Evolutionary conservation across 2,797 vertebrate genomes (phyloP).

Genomic region (Urophycis tenuis): DNA sequence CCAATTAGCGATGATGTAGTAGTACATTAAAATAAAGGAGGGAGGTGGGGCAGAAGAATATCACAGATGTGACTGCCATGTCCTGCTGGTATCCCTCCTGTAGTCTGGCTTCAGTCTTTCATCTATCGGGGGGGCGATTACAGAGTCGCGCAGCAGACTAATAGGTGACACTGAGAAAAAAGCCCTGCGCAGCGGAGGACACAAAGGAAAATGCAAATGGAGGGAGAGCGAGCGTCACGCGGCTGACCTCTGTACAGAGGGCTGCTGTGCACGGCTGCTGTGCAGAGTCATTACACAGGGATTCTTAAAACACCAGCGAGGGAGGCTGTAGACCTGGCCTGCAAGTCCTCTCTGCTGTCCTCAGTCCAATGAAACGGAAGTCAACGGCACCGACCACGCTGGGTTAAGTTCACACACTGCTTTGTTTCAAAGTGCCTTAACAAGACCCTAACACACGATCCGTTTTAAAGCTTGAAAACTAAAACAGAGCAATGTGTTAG

Average conservation of each 20-base stretch:
- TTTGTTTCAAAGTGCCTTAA: too few species aligned
- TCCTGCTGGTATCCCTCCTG: background rate
- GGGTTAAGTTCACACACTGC: background rate
- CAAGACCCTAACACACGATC: too few species aligned
- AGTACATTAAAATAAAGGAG: background rate
- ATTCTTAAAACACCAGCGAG: slow-evolving; percentile 27
- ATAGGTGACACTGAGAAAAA: slow-evolving; percentile 33
- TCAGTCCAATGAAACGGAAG: background rate
- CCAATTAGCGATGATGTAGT: background rate
- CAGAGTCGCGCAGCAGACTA: slow-evolving; percentile 39
- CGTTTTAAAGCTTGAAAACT: too few species aligned
- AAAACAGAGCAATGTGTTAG: too few species aligned
- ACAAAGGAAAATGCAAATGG: slow-evolving; percentile 56
- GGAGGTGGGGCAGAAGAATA: background rate
- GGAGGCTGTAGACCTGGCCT: background rate
- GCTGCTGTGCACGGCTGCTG: slow-evolving; percentile 22
- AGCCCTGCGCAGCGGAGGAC: slow-evolving; percentile 28
- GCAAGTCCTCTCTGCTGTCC: background rate
- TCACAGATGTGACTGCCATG: background rate
- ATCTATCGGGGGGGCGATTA: slow-evolving; percentile 27
- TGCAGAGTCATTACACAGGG: slow-evolving; percentile 37
- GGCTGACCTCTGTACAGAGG: too few species aligned
- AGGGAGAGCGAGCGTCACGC: slow-evolving; percentile 17
- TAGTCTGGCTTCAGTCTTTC: background rate
- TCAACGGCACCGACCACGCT: background rate